Percentiles rank a stretch among this genome's conserved stretches.
phyloP scores from a whole-genome alignment of 2,888 invertebrate genomes.

The Cantharis nigra region DNA sequence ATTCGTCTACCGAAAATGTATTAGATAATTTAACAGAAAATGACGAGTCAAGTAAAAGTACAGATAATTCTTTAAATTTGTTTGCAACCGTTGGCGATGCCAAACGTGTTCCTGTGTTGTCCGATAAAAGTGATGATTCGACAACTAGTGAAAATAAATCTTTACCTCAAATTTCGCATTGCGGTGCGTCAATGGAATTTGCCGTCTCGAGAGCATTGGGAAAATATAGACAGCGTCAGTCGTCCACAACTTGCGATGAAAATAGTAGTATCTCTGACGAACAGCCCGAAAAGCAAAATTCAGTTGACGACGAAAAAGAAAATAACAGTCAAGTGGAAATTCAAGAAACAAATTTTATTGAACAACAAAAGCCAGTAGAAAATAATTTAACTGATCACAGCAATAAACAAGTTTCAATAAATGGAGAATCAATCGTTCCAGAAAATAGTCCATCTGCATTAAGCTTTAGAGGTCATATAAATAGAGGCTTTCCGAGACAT shows the following conservation, averaged over 20 bases:
- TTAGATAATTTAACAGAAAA: slow-evolving; percentile 61
- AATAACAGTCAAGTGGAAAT: slow-evolving; percentile 26
- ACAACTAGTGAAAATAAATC: slow-evolving; percentile 59
- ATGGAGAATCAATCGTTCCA: slow-evolving; percentile 51
- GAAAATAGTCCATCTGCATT: slow-evolving; percentile 71
- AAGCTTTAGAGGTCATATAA: slow-evolving; percentile 63
- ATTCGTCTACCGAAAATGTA: slow-evolving; percentile 60
- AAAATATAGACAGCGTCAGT: slow-evolving; percentile 75
- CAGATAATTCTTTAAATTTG: slow-evolving; percentile 67
- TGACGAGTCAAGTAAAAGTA: slow-evolving; percentile 64
- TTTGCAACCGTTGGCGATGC: slow-evolving; percentile 78
- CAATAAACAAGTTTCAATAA: not conserved
- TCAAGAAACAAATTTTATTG: slow-evolving; percentile 15
- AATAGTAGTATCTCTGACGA: slow-evolving; percentile 58
- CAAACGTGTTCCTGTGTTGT: slow-evolving; percentile 59
- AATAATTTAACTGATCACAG: not conserved
- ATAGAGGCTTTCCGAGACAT: slow-evolving; percentile 68
- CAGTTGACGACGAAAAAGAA: slow-evolving; percentile 9
- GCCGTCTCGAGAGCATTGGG: slow-evolving; percentile 82
- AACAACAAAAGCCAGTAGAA: slow-evolving; percentile 14
- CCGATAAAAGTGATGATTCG: slow-evolving; percentile 66
- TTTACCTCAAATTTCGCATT: slow-evolving; percentile 59
- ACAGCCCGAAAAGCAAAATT: slow-evolving; percentile 37
- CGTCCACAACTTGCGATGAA: slow-evolving; percentile 74
- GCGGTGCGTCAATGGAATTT: slow-evolving; percentile 77